Evolutionary conservation across 2,888 invertebrate species (phyloP), one percentile per base, ranked within the genome.

Genomic region (Carcina quercana): DNA sequence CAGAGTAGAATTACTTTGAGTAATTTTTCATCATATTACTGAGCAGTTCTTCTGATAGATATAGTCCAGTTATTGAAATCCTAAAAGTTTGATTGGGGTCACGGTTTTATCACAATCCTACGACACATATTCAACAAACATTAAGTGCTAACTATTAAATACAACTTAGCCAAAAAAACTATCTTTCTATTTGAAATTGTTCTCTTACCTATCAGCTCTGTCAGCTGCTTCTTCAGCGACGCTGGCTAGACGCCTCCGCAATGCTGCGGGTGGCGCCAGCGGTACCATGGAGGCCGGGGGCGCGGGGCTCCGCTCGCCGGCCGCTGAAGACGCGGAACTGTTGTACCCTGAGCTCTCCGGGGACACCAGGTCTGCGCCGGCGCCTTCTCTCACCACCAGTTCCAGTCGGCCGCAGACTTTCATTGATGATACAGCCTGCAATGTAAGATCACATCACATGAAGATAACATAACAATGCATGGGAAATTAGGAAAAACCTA

Each of bases 311-410:
- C 90, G 87, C 56, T 93, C 93, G 0, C 83, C 83, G 1, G 92
- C 92, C 1, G 92, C 90, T 14, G 91, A 92, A 41, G 92, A 92
- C n/a, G 92, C 92, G 0, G 92, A 93, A 55, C 92, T 92, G 59
- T 93, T 93, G 75, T 93, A 93, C 5, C 93, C 93, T 34, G 92
- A 92, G 28, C 92, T 92, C 70, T 93, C 93, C 5, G 92, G 92
- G 0, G 93, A 92, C 52, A 93, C 92, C 22, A 93, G 76, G 62
- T 93, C 93, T 5, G 90, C 86, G 25, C 94, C 94, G 0, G 91
- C 92, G 3, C 91, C 91, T 57, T 93, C 93, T 27, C 92, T 87
- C 15, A 95, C 87, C 12, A 91, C 70, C 54, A 95, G 85, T 53
- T 93, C 92, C 34, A 95, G 83, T 19, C 92, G 90, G 26, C 90